Percentiles rank a stretch among this genome's conserved stretches.
Conservation (phyloP, 2,113 vertebrate genomes). For the Thamnophis sirtalis region DNA sequence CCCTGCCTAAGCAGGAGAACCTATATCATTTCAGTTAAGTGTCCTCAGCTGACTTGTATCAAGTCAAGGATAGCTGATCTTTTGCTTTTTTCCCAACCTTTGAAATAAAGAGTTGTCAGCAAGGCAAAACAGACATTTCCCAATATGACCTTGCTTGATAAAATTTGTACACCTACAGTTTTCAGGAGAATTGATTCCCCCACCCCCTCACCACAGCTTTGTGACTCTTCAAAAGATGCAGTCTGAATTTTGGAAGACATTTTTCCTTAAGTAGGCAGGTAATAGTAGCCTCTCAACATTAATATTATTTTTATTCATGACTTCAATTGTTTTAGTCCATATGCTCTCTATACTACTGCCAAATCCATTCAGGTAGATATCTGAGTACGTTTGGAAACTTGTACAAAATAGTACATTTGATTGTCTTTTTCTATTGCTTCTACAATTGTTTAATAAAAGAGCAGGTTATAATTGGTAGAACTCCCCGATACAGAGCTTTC, state of each 20-base stretch:
- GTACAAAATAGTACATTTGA: neutral
- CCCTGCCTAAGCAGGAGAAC: too few species aligned
- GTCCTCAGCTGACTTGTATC: neutral
- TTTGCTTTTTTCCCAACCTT: neutral
- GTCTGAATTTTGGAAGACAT: neutral
- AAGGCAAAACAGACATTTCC: neutral
- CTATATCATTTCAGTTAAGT: neutral
- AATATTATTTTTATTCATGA: neutral
- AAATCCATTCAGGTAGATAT: neutral
- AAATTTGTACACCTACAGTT: neutral
- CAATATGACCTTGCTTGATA: neutral
- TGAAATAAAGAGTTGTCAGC: neutral
- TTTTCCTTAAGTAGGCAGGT: neutral
- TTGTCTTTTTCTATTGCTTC: neutral
- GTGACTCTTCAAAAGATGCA: neutral
- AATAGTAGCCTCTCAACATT: neutral
- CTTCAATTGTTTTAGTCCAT: neutral
- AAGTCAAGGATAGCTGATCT: neutral
- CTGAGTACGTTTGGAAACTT: neutral
- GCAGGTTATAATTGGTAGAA: neutral
- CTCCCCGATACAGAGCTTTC: neutral
- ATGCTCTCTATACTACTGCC: neutral
- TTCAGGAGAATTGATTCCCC: neutral
- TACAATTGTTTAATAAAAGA: neutral
- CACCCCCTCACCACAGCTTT: neutral